These are phyloP conservation scores for Toxostoma redivivum DNA, from an alignment of 2,113 vertebrate genomes.

Conservation along the genomic window DNA sequence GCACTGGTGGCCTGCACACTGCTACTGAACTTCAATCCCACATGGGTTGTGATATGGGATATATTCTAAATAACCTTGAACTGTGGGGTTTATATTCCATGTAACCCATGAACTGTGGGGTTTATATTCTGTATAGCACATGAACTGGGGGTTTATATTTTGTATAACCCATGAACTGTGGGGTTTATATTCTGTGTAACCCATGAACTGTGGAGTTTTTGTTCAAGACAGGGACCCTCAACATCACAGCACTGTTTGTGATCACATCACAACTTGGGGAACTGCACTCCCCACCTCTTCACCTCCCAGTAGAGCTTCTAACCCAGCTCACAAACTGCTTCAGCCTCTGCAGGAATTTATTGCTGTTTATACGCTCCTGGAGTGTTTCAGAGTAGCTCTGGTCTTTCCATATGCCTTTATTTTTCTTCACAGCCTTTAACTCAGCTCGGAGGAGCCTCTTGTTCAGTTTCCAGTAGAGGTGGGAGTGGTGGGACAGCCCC, in stretches of 20 bases:
- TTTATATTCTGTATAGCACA: too few species aligned
- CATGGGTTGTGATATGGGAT: accelerated
- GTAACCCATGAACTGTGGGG: too few species aligned
- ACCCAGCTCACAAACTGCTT: conserved; percentile 70
- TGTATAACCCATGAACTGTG: too few species aligned
- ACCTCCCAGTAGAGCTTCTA: neutral
- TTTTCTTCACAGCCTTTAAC: conserved; percentile 81
- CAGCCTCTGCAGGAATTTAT: conserved; percentile 61
- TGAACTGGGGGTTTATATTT: neutral
- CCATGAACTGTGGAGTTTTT: neutral
- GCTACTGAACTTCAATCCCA: neutral
- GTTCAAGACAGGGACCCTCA: neutral
- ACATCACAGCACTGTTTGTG: neutral
- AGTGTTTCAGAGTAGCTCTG: conserved; percentile 74
- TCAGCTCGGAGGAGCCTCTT: conserved; percentile 87
- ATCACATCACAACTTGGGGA: neutral
- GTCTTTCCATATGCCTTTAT: conserved; percentile 86
- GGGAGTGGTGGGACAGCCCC: conserved; percentile 75
- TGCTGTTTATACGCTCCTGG: conserved; percentile 58
- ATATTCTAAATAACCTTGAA: neutral
- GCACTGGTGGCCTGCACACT: neutral
- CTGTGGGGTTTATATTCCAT: too few species aligned
- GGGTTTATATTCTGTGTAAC: neutral
- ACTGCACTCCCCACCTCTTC: neutral
- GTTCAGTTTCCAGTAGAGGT: conserved; percentile 83